A percentile compares a stretch with the other conserved stretches of the same genome.
phyloP scores from a whole-genome alignment of 2,113 vertebrate genomes.

The Xiphophorus couchianus region DNA sequence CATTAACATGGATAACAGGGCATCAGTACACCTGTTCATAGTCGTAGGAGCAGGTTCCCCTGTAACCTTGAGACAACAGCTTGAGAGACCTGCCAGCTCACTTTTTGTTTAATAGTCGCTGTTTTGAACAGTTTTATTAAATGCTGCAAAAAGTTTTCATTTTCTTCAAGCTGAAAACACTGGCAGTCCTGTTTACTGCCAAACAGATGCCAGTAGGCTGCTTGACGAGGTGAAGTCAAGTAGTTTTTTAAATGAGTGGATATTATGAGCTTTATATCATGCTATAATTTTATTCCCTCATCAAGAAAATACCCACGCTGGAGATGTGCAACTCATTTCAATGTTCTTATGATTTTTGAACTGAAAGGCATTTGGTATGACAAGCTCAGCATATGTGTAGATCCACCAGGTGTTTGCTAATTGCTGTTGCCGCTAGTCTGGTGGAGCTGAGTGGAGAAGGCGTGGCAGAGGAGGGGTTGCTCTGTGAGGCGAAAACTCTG shows the following conservation, averaged over 20 bases:
- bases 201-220: constrained; percentile 5
- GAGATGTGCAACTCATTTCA: too few species aligned
- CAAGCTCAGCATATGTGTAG: too few species aligned
- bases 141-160: constrained; percentile 9
- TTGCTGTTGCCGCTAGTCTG: too few species aligned
- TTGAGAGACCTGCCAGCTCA: constrained; percentile 55
- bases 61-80: constrained; percentile 76
- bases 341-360: too few species aligned
- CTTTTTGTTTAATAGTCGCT: constrained; percentile 46
- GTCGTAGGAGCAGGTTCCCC: constrained; percentile 64
- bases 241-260: background rate
- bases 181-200: constrained; percentile 12
- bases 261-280: too few species aligned
- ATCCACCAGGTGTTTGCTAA: too few species aligned
- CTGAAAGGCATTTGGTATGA: too few species aligned
- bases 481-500: too few species aligned
- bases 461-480: too few species aligned
- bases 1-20: constrained; percentile 78
- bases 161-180: background rate
- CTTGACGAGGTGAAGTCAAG: background rate
- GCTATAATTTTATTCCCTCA: too few species aligned
- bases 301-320: too few species aligned
- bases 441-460: too few species aligned
- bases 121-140: constrained; percentile 38
- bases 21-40: constrained; percentile 76